These are phyloP conservation scores for Drosophila pachea DNA, from an alignment of 1,140 invertebrate genomes.

Conservation along the genomic window DNA sequence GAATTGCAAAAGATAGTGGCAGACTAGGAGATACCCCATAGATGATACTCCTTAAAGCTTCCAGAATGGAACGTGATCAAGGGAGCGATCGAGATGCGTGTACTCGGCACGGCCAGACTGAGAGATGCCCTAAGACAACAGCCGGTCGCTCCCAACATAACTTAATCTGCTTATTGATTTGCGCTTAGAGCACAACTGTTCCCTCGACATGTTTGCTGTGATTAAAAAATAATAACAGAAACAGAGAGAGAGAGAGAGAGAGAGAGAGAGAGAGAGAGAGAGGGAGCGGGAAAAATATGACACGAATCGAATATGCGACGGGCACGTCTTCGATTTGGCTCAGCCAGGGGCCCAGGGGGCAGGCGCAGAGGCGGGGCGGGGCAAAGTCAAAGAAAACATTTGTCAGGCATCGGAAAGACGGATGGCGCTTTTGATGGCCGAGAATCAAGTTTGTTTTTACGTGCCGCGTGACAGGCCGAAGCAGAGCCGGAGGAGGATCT, in stretches of 20 bases:
- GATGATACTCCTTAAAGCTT: too few species aligned
- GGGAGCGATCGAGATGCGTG: too few species aligned
- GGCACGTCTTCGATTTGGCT: slow-evolving; percentile 58
- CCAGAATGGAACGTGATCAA: too few species aligned
- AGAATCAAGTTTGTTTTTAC: slow-evolving; percentile 77
- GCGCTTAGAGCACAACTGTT: background rate
- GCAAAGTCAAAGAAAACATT: slow-evolving; percentile 64
- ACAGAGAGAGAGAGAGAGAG: background rate
- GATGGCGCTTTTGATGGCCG: slow-evolving; percentile 74
- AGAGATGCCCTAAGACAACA: too few species aligned
- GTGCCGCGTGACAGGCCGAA: slow-evolving; percentile 47
- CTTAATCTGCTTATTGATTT: slow-evolving; percentile 8
- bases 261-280: background rate
- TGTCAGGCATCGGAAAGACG: slow-evolving; percentile 61
- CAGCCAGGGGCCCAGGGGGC: background rate
- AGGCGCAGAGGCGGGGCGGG: background rate
- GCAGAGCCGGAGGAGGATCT: background rate
- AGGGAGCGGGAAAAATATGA: slow-evolving; percentile 49
- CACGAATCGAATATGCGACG: slow-evolving; percentile 30
- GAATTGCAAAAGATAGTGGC: too few species aligned
- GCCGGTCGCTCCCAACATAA: background rate
- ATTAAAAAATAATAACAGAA: slow-evolving; percentile 74
- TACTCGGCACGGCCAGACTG: too few species aligned
- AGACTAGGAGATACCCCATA: too few species aligned
- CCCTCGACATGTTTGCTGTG: slow-evolving; percentile 21